Percentiles rank a stretch among this genome's conserved stretches.
Conservation (phyloP, 1,140 invertebrate genomes). For the Medauroidea extradentata region DNA sequence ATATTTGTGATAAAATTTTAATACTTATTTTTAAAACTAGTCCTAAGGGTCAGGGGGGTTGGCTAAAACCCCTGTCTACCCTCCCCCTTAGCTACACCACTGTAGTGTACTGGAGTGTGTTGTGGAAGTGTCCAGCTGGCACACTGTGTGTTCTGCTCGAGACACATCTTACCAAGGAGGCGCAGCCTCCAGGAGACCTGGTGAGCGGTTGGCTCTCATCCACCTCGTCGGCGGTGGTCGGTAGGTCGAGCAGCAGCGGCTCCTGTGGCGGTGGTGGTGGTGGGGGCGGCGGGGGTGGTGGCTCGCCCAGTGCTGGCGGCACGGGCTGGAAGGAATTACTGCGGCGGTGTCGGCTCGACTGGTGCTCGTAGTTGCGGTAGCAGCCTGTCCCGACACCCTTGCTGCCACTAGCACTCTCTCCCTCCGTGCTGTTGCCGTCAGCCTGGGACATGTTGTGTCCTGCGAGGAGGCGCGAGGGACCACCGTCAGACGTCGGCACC, state of each 20-base stretch:
- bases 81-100: too few relatives aligned
- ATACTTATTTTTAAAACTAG: too few relatives aligned
- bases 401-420: slow-evolving; percentile 63
- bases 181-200: neutral
- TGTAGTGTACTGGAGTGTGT: too few relatives aligned
- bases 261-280: slow-evolving; percentile 34
- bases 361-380: slow-evolving; percentile 49
- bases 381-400: slow-evolving; percentile 59
- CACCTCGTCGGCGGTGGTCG: neutral
- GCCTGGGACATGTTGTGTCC: slow-evolving; percentile 87
- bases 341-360: slow-evolving; percentile 48
- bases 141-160: too few relatives aligned
- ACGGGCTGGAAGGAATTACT: slow-evolving; percentile 49
- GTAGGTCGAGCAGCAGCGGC: slow-evolving; percentile 6
- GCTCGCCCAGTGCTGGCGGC: slow-evolving; percentile 22
- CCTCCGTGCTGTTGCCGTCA: slow-evolving; percentile 81
- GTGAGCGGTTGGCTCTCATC: neutral
- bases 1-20: too few relatives aligned
- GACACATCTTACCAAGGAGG: slow-evolving; percentile 11
- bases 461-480: slow-evolving; percentile 32
- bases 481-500: slow-evolving; percentile 14
- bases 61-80: too few relatives aligned
- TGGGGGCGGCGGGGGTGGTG: slow-evolving; percentile 52
- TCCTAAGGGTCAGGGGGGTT: too few relatives aligned
- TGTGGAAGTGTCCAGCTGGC: too few relatives aligned